Conservation (phyloP, 2,113 vertebrate genomes). For the Grus americana region DNA sequence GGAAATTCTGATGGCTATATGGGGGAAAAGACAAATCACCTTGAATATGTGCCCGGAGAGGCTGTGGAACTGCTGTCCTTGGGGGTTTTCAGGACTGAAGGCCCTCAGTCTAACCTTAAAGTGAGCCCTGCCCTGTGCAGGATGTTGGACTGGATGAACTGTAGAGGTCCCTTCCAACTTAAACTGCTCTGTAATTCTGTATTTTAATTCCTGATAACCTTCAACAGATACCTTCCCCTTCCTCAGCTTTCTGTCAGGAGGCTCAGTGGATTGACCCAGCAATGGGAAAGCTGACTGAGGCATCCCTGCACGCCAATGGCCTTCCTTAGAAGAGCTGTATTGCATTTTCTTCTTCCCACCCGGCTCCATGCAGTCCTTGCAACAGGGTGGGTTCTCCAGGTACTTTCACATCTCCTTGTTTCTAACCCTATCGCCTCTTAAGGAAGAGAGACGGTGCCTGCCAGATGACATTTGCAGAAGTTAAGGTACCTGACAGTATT, state of each 20-base stretch:
- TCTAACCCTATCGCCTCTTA: background rate
- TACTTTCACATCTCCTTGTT: background rate
- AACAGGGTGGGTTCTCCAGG: background rate
- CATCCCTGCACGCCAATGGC: rapidly evolving
- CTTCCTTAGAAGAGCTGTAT: background rate
- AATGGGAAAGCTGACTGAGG: background rate
- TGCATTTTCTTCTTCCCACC: background rate
- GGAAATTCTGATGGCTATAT: background rate
- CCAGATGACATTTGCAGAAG: background rate
- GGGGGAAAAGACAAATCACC: background rate
- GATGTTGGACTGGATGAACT: background rate
- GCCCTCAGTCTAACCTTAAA: background rate
- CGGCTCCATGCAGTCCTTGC: background rate
- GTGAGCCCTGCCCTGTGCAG: background rate
- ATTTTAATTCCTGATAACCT: background rate
- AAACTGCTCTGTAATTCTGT: background rate
- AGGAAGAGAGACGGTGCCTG: background rate
- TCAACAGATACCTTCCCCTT: background rate
- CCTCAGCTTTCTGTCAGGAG: background rate
- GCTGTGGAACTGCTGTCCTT: background rate
- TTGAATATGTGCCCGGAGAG: background rate
- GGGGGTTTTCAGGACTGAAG: background rate
- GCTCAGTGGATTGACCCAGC: background rate
- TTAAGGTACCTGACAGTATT: background rate
- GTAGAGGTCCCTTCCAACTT: background rate